Evolutionary conservation across 1,140 invertebrate species (phyloP), one percentile per base, ranked within the genome.

Genomic region (Euschistus heros): DNA sequence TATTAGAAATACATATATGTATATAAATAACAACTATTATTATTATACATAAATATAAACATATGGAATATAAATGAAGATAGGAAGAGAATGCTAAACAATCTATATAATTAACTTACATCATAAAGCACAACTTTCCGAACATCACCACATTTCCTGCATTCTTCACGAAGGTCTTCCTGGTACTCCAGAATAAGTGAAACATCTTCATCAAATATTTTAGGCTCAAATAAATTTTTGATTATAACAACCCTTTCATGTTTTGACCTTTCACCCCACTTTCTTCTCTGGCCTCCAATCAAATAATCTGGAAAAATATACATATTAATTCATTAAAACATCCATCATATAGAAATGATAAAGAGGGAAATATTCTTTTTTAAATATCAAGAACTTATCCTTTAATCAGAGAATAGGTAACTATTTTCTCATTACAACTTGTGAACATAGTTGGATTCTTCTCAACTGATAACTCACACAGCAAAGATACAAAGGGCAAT

Each of bases 231-330:
- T 26, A 97, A 82, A 77, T 98, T 97, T 73, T 94, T 94, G 0
- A 99, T 83, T 42, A 99, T 87, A 0, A 99, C 92, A 52, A 92
- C 84, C 71, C 85, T 86, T 73, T 99, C 96, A 74, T 89, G 84
- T 73, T 93, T 94, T 0, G 83, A 78, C 61, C 93, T 82, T 71
- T 92, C 87, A 1, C 89, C 90, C 90, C 27, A 85, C 76, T 71
- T 91, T 79, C 75, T 92, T 92, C 67, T 98, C 94, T 3, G 95
- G 94, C 70, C 89, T 80, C 97, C 97, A 99, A 74, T 94, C 93
- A 74, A 99, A 94, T 42, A 98, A 76, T 73, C 88, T 91, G 69
- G 24, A 37, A 37, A 10, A 4, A 37, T 37, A 37, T 1, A 37
- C 7, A 37, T n/a, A n/a, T n/a, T n/a, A n/a, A n/a, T n/a, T n/a